These are phyloP conservation scores for Notiomystis cincta DNA, from an alignment of 2,113 vertebrate genomes.

Conservation along the genomic window DNA sequence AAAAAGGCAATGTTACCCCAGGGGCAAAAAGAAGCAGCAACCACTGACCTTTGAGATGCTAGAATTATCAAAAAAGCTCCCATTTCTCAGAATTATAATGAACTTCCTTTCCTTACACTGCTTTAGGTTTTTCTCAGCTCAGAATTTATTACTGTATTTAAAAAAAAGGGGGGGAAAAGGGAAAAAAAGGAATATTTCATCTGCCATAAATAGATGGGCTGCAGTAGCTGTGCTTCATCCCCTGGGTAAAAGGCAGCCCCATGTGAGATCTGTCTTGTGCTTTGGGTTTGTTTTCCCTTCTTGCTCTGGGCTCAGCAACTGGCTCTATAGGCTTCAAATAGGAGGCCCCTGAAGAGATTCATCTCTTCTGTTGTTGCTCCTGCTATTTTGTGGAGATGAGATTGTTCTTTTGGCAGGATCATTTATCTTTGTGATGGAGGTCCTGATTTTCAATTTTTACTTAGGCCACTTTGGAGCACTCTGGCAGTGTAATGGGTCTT, in stretches of 20 bases:
- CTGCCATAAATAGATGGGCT: neutral
- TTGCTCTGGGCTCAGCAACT: neutral
- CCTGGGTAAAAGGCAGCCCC: neutral
- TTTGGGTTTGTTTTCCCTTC: neutral
- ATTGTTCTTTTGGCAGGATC: neutral
- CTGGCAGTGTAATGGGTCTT: neutral
- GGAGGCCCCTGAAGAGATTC: neutral
- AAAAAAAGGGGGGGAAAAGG: no score
- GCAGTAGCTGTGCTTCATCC: neutral
- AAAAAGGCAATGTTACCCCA: neutral
- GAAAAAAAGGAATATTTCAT: neutral
- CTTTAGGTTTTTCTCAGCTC: neutral
- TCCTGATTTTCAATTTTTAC: conserved; percentile 6
- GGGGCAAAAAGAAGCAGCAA: neutral
- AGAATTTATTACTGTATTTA: neutral
- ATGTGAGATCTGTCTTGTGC: accelerated
- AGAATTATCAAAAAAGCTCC: neutral
- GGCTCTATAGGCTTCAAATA: neutral
- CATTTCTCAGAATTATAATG: neutral
- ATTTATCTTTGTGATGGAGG: neutral
- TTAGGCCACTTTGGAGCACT: neutral
- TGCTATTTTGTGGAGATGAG: neutral
- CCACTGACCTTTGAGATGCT: neutral
- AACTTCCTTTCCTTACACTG: neutral
- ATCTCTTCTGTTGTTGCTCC: neutral